Conservation (phyloP, 2,113 vertebrate genomes). For the Mastomys natalensis region DNA sequence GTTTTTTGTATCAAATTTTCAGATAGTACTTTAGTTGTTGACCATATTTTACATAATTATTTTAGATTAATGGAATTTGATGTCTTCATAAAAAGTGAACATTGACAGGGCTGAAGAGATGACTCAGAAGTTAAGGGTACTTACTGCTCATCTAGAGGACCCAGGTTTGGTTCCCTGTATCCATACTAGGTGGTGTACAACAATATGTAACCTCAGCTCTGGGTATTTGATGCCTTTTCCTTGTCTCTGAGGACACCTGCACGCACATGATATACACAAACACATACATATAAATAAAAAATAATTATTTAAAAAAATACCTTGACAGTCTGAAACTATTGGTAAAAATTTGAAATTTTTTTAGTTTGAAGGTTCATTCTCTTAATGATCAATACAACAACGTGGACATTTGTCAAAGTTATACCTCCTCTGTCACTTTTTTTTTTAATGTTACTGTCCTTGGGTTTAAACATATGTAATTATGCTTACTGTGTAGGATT, state of each 20-base stretch:
- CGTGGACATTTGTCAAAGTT: conserved; percentile 13
- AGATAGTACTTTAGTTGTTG: conserved; percentile 50
- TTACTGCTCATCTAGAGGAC: background rate
- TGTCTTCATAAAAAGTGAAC: conserved; percentile 42
- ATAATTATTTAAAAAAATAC: background rate
- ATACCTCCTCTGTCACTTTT: background rate
- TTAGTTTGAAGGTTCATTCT: conserved; percentile 44
- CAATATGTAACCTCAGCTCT: background rate
- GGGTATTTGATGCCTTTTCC: no score
- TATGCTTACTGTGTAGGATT: conserved; percentile 28
- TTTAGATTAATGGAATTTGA: conserved; percentile 55
- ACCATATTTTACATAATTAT: conserved; percentile 16
- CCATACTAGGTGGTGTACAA: background rate
- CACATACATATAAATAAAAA: background rate
- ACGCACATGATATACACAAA: background rate
- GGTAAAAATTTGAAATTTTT: conserved; percentile 7
- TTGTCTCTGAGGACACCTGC: background rate
- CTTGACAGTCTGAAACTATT: conserved; percentile 39
- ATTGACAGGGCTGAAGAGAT: background rate
- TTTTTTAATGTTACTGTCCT: conserved; percentile 24
- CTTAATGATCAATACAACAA: conserved; percentile 1
- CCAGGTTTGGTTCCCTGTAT: background rate
- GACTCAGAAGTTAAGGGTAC: background rate
- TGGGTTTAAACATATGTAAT: conserved; percentile 30
- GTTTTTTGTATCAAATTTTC: conserved; percentile 18